A percentile compares a stretch with the other conserved stretches of the same genome.
These are phyloP conservation scores for Achatina immaculata DNA, from an alignment of 1,140 invertebrate genomes.

Conservation along the genomic window DNA sequence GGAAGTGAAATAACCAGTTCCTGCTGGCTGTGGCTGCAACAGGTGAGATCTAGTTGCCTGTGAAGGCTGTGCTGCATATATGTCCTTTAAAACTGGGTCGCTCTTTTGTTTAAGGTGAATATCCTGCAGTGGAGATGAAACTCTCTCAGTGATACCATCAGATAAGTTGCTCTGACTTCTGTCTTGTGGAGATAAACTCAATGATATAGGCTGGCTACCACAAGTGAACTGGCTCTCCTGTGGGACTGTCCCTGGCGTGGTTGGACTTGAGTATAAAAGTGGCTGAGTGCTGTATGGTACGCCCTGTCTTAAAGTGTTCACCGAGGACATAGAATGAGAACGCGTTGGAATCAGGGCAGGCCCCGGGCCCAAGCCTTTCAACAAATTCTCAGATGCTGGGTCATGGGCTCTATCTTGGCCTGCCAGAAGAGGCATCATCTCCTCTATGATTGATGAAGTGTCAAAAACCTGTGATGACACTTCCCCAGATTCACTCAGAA, in stretches of 20 bases:
- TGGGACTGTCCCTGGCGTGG: background rate
- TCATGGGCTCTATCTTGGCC: background rate
- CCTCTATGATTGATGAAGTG: slow-evolving; percentile 34
- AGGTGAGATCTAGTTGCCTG: background rate
- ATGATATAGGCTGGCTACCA: background rate
- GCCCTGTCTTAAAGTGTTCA: slow-evolving; percentile 11
- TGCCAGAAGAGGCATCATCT: slow-evolving; percentile 18
- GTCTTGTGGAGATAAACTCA: background rate
- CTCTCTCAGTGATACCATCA: background rate
- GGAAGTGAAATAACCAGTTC: background rate
- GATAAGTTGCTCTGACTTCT: background rate
- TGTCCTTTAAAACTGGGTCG: background rate
- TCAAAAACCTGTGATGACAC: slow-evolving; percentile 28
- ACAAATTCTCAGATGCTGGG: background rate
- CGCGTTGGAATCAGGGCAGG: slow-evolving; percentile 10
- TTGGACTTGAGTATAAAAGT: background rate
- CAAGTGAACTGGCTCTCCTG: background rate
- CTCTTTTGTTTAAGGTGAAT: background rate
- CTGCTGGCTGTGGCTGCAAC: background rate
- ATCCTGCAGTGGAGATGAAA: background rate
- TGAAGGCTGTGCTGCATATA: background rate
- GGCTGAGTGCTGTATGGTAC: slow-evolving; percentile 16
- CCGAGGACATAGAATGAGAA: slow-evolving; percentile 31
- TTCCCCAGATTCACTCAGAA: slow-evolving; percentile 37
- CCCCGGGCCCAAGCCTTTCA: too few species aligned